Evolutionary conservation across 2,797 vertebrate genomes (phyloP).

Genomic region (Masticophis lateralis): DNA sequence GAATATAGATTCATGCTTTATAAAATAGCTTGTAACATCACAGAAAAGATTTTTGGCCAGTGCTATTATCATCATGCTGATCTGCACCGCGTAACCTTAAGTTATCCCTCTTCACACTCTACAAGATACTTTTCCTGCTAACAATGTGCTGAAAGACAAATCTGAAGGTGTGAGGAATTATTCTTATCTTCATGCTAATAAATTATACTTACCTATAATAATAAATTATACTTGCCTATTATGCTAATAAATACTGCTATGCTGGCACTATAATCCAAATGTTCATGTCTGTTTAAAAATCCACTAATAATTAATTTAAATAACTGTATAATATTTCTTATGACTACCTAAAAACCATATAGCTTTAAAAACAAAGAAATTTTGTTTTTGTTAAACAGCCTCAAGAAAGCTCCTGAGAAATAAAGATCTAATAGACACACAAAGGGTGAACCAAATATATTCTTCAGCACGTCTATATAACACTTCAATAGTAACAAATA

Average conservation of each 20-base stretch:
- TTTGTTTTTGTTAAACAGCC: constrained; percentile 19
- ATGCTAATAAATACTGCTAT: not conserved
- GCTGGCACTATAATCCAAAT: not conserved
- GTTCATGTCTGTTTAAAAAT: not conserved
- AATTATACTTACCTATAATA: not conserved
- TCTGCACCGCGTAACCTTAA: not conserved
- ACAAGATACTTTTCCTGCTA: not conserved
- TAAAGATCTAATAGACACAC: constrained; percentile 29
- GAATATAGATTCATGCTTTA: not conserved
- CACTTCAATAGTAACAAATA: constrained; percentile 30
- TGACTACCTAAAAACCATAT: not conserved
- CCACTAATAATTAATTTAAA: not conserved
- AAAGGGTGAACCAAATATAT: constrained; percentile 16
- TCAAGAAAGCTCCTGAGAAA: constrained; percentile 1
- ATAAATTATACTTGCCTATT: constrained; percentile 26
- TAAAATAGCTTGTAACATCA: not conserved
- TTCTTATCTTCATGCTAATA: not conserved
- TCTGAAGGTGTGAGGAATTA: constrained; percentile 21
- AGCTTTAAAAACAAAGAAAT: constrained; percentile 17
- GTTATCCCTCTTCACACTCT: constrained; percentile 22
- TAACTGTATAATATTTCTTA: constrained; percentile 15
- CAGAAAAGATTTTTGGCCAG: not conserved
- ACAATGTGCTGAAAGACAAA: constrained; percentile 39
- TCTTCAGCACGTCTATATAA: constrained; percentile 30
- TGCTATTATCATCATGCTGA: not conserved